These are phyloP conservation scores for Coelogynopora nodosa DNA, from an alignment of 2,888 invertebrate species.

Conservation along the genomic window DNA sequence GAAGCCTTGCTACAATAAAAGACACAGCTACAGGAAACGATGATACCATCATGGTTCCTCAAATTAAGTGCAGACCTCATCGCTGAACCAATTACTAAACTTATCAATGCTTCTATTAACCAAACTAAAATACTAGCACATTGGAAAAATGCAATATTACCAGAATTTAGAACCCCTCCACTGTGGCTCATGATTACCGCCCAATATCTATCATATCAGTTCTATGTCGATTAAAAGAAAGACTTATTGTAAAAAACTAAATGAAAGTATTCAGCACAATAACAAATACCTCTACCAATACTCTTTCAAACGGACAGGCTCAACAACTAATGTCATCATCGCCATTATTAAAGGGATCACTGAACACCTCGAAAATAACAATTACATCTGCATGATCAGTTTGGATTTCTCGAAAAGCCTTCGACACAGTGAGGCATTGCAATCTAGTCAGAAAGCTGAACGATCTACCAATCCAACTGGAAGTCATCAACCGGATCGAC, in stretches of 20 bases:
- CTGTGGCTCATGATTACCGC: background rate
- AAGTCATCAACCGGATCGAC: background rate
- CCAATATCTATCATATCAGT: background rate
- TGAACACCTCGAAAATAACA: background rate
- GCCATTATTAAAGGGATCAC: background rate
- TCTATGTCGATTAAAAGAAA: background rate
- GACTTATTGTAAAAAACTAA: background rate
- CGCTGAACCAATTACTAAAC: slow-evolving; percentile 1
- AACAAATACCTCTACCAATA: background rate
- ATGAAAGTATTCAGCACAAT: background rate
- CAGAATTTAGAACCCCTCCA: background rate
- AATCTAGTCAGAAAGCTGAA: slow-evolving; percentile 3
- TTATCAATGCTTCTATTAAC: slow-evolving; percentile 11
- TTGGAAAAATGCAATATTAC: slow-evolving; percentile 20
- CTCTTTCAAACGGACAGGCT: background rate
- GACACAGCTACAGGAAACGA: background rate
- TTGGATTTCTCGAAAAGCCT: background rate
- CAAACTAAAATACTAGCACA: slow-evolving; percentile 13
- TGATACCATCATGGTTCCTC: slow-evolving; percentile 27
- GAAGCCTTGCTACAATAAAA: background rate
- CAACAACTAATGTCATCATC: background rate
- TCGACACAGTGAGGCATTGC: background rate
- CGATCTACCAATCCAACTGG: slow-evolving; percentile 9
- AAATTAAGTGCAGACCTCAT: slow-evolving; percentile 6
- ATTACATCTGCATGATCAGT: background rate